A percentile compares a stretch with the other conserved stretches of the same genome.
These are phyloP conservation scores for Nyctalus aviator DNA, from an alignment of 2,797 vertebrate species.

Conservation along the genomic window DNA sequence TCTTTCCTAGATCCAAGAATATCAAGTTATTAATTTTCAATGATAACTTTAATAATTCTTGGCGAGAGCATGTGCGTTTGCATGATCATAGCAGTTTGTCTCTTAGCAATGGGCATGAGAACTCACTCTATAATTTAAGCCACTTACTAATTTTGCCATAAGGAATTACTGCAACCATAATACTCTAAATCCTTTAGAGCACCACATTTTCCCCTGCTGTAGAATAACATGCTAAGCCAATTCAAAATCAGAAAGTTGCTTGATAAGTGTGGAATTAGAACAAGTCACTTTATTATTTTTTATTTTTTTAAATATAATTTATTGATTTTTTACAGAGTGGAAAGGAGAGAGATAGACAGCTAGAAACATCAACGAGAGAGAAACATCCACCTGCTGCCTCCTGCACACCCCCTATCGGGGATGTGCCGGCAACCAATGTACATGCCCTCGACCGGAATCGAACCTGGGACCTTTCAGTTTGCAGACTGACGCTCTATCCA, in stretches of 20 bases:
- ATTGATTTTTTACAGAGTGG: too few relatives aligned
- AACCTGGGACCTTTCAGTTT: too few relatives aligned
- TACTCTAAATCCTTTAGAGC: not conserved
- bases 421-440: too few relatives aligned
- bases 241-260: conserved; percentile 21
- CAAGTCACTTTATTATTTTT: not conserved
- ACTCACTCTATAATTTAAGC: not conserved
- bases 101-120: conserved; percentile 8
- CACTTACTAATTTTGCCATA: conserved; percentile 36
- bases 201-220: not conserved
- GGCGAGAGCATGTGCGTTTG: not conserved
- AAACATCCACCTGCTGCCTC: too few relatives aligned
- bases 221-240: not conserved
- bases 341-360: too few relatives aligned
- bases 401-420: too few relatives aligned
- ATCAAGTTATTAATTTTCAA: not conserved
- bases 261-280: conserved; percentile 23
- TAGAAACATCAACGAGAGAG: too few relatives aligned
- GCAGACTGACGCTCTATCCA: too few relatives aligned
- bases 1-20: not conserved
- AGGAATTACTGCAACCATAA: conserved; percentile 19
- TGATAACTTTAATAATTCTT: not conserved
- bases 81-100: not conserved
- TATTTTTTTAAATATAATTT: too few relatives aligned
- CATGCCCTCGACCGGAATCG: too few relatives aligned